These are phyloP conservation scores for Cygnus olor DNA, from an alignment of 2,797 vertebrate species.

Conservation along the genomic window DNA sequence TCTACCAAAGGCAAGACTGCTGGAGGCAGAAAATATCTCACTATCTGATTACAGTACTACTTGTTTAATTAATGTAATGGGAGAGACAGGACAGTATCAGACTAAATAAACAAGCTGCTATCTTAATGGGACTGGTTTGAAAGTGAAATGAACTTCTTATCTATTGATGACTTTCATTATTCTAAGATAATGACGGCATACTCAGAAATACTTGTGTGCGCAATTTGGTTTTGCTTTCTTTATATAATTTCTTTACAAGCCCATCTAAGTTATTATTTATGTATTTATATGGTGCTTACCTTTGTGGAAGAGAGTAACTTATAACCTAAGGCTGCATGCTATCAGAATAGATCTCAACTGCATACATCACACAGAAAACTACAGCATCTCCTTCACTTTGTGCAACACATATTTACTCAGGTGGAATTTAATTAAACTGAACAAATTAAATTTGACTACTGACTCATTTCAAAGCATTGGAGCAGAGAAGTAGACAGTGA, in stretches of 20 bases:
- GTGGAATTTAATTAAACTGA: constrained; percentile 58
- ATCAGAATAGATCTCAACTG: constrained; percentile 17
- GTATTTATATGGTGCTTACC: not conserved
- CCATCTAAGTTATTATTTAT: not conserved
- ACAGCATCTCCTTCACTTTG: constrained; percentile 19
- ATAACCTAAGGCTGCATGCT: not conserved
- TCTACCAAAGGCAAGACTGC: not conserved
- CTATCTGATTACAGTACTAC: not conserved
- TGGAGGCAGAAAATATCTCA: not conserved
- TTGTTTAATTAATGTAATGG: constrained; percentile 10
- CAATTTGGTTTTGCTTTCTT: constrained; percentile 5
- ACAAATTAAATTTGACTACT: constrained; percentile 64
- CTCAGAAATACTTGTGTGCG: not conserved
- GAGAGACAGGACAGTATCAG: not conserved
- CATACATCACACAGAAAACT: constrained; percentile 38
- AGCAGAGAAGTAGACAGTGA: constrained; percentile 13
- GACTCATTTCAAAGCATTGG: constrained; percentile 31
- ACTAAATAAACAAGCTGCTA: constrained; percentile 32
- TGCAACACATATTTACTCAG: constrained; percentile 48
- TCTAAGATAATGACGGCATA: not conserved
- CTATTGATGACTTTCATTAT: not conserved
- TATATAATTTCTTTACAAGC: not conserved
- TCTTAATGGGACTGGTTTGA: not conserved
- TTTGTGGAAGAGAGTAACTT: not conserved
- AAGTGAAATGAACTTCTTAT: not conserved